Evolutionary conservation across 2,888 invertebrate species (phyloP).

Genomic region (Ennomos erosarius): DNA sequence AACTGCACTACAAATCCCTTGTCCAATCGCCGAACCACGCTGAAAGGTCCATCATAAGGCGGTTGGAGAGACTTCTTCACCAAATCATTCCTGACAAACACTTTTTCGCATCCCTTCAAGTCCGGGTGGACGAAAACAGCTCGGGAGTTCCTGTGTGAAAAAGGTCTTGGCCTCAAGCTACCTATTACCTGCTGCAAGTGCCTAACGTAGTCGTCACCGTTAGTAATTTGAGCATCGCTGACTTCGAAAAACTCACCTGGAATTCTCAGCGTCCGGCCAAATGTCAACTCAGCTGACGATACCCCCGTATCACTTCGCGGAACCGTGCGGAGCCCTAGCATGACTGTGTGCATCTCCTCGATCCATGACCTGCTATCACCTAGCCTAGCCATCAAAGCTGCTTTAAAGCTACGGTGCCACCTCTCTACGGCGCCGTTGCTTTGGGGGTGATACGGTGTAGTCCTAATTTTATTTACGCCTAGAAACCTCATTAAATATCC

Average conservation of each 20-base stretch:
- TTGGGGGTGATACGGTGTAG: conserved; percentile 41
- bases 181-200: not conserved
- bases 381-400: conserved; percentile 21
- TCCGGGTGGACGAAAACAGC: no score
- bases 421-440: conserved; percentile 40
- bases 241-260: not conserved
- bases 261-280: not conserved
- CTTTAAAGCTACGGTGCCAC: conserved; percentile 40
- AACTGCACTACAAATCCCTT: no score
- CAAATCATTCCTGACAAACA: no score
- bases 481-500: conserved; percentile 15
- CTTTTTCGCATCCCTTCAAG: no score
- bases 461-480: conserved; percentile 33
- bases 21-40: no score
- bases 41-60: no score
- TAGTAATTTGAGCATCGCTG: not conserved
- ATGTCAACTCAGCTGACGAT: conserved; percentile 6
- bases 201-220: not conserved
- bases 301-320: not conserved
- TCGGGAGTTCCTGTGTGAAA: no score
- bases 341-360: conserved; percentile 8
- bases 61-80: no score
- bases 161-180: not conserved
- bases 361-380: conserved; percentile 4
- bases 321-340: conserved; percentile 7